Evolutionary conservation across 2,888 invertebrate species (phyloP).

Genomic region (Exocentrus adspersus): DNA sequence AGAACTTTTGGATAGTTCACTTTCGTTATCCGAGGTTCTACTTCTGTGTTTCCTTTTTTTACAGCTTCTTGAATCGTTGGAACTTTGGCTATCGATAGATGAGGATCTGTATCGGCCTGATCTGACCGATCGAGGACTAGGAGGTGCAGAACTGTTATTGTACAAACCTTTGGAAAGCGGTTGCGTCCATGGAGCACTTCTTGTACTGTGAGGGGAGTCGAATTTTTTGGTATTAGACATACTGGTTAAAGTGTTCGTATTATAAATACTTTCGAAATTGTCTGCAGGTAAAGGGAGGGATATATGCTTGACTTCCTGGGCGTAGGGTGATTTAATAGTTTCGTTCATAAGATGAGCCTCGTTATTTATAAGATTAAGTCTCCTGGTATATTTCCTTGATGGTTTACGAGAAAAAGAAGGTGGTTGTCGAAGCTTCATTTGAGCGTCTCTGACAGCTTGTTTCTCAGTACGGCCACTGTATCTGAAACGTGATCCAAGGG

Average conservation of each 20-base stretch:
- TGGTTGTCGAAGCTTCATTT: slow-evolving; percentile 63
- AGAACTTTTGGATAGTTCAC: slow-evolving; percentile 87
- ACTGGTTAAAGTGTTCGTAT: slow-evolving; percentile 37
- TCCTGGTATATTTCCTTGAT: slow-evolving; percentile 71
- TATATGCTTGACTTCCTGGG: slow-evolving; percentile 65
- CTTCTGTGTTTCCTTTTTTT: slow-evolving; percentile 82
- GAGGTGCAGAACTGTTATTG: slow-evolving; percentile 62
- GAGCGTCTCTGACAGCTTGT: slow-evolving; percentile 67
- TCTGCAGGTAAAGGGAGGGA: slow-evolving; percentile 69
- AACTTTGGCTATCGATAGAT: slow-evolving; percentile 89
- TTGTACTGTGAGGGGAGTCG: slow-evolving; percentile 82
- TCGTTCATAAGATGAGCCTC: slow-evolving; percentile 33
- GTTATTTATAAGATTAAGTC: slow-evolving; percentile 71
- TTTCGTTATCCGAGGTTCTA: slow-evolving; percentile 89
- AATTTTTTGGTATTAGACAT: slow-evolving; percentile 60
- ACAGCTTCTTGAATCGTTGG: slow-evolving; percentile 83
- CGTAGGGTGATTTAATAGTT: slow-evolving; percentile 40
- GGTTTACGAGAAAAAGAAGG: slow-evolving; percentile 73
- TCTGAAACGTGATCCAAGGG: slow-evolving; percentile 81
- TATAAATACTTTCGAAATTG: slow-evolving; percentile 61
- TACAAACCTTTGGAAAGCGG: slow-evolving; percentile 79
- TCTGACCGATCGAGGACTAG: slow-evolving; percentile 84
- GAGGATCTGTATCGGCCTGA: slow-evolving; percentile 80
- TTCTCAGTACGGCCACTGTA: slow-evolving; percentile 73
- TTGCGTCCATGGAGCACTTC: slow-evolving; percentile 84